Percentiles rank a stretch among this genome's conserved stretches.
Conservation (phyloP, 2,888 invertebrate genomes). For the Lutraria lutraria region DNA sequence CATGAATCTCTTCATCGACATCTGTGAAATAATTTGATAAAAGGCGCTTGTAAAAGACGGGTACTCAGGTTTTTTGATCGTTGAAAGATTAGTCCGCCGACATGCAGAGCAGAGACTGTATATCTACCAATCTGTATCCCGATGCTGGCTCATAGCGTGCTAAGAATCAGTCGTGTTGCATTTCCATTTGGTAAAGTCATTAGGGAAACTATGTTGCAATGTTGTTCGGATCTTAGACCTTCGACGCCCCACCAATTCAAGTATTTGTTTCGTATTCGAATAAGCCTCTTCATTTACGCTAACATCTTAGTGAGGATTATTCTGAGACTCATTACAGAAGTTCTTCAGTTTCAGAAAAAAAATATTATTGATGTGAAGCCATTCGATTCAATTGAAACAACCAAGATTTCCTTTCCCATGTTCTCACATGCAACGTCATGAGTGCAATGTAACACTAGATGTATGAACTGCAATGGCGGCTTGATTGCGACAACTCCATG, state of each 20-base stretch:
- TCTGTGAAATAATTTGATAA: slow-evolving; percentile 60
- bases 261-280: slow-evolving; percentile 10
- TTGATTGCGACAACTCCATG: neutral
- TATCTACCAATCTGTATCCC: slow-evolving; percentile 46
- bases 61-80: slow-evolving; percentile 44
- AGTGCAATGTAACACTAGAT: neutral
- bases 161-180: slow-evolving; percentile 13
- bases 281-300: neutral
- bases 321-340: neutral
- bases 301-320: slow-evolving; percentile 4
- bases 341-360: neutral
- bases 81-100: slow-evolving; percentile 42
- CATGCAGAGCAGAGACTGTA: slow-evolving; percentile 44
- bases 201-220: slow-evolving; percentile 23
- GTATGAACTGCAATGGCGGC: neutral
- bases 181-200: slow-evolving; percentile 28
- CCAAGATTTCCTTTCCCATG: neutral
- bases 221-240: neutral
- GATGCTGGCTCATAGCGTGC: slow-evolving; percentile 26
- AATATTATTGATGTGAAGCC: neutral
- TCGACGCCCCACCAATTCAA: slow-evolving; percentile 19
- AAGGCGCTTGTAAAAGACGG: slow-evolving; percentile 56
- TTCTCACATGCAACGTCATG: neutral
- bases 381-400: neutral
- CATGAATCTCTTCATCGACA: slow-evolving; percentile 46